These are phyloP conservation scores for Xanthorhoe designata DNA, from an alignment of 2,888 invertebrate genomes.

Conservation along the genomic window DNA sequence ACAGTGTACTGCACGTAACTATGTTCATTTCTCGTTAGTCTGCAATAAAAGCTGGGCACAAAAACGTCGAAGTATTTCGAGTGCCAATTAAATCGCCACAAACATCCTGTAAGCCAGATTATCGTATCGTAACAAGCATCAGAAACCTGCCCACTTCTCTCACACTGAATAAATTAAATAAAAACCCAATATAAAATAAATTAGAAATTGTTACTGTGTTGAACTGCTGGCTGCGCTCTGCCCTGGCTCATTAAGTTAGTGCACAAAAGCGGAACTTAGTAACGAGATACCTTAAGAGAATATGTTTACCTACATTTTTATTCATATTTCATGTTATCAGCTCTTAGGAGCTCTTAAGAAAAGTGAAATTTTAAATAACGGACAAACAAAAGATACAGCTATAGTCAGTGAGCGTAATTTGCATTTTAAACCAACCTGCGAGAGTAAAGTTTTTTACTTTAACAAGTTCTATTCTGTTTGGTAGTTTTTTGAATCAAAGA, in stretches of 20 bases:
- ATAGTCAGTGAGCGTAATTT: conserved; percentile 30
- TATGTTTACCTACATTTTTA: conserved; percentile 42
- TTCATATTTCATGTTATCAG: conserved; percentile 56
- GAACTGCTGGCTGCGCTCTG: conserved; percentile 43
- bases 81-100: conserved; percentile 82
- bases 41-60: conserved; percentile 71
- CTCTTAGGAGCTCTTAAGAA: conserved; percentile 41
- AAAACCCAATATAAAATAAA: conserved; percentile 80
- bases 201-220: conserved; percentile 68
- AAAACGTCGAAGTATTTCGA: conserved; percentile 73
- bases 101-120: conserved; percentile 84
- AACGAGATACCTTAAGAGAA: conserved; percentile 48
- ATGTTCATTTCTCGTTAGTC: conserved; percentile 64
- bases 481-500: background rate
- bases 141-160: conserved; percentile 77
- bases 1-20: conserved; percentile 55
- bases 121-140: conserved; percentile 83
- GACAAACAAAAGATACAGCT: conserved; percentile 38
- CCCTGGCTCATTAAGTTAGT: conserved; percentile 68
- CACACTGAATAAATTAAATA: conserved; percentile 83
- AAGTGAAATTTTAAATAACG: conserved; percentile 37
- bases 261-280: conserved; percentile 57
- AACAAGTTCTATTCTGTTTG: background rate
- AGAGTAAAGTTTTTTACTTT: background rate
- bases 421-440: conserved; percentile 25